A percentile compares a stretch with the other conserved stretches of the same genome.
phyloP scores from a whole-genome alignment of 2,113 vertebrate species.

The Willisornis vidua region DNA sequence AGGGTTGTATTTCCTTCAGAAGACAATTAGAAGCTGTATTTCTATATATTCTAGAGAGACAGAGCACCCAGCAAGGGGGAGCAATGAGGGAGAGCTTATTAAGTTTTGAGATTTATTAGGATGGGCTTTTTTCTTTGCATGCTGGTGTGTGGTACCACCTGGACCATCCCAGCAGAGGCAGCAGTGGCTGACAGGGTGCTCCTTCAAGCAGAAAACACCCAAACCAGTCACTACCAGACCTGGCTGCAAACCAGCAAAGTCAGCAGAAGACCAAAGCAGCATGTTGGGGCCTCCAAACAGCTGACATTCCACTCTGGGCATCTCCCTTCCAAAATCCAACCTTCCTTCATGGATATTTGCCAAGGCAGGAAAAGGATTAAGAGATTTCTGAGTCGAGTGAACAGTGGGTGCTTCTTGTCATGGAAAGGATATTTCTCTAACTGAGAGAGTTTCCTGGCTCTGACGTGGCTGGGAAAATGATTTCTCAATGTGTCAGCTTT shows the following conservation, averaged over 20 bases:
- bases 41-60: background rate
- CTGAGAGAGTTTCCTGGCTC: constrained; percentile 1
- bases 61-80: background rate
- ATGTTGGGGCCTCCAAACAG: background rate
- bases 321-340: background rate
- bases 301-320: background rate
- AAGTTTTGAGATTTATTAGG: background rate
- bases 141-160: rapidly evolving
- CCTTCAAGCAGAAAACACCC: background rate
- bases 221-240: background rate
- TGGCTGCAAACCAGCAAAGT: background rate
- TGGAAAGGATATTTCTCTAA: constrained; percentile 1
- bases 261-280: background rate
- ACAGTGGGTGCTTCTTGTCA: background rate
- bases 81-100: background rate
- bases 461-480: background rate
- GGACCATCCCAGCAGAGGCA: background rate
- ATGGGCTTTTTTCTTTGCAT: background rate
- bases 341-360: background rate
- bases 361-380: background rate
- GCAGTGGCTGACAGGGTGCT: background rate
- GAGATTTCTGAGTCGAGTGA: background rate
- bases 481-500: constrained; percentile 35
- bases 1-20: background rate
- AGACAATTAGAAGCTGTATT: background rate